Evolutionary conservation across 2,888 invertebrate species (phyloP), one percentile per base, ranked within the genome.

Genomic region (Chrysolina americana): DNA sequence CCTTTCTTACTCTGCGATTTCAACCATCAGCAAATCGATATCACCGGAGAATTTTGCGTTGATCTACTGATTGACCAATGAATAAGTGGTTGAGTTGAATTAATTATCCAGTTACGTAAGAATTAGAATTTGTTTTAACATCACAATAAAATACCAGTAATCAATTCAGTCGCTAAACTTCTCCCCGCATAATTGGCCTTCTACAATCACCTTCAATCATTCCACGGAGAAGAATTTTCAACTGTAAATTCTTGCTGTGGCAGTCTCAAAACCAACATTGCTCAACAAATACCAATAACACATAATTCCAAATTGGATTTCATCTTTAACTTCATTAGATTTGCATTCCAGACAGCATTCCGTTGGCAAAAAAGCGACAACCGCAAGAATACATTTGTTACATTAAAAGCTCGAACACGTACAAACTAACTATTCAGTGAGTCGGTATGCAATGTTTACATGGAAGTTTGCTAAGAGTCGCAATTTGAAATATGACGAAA

Each of bases 351-450:
- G 28, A 36, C 59, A 59, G 59, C 59, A 59, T 59, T 59, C 59
- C 28, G 15, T 36, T 17, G 17, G 59, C 59, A 59, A 59, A 28
- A 28, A 59, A 59, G 36, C 59, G 28, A 36, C 28, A 59, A 36
- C 59, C 59, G n/a, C 59, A 59, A 59, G 28, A 59, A 59, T 59
- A 59, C 59, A 59, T 59, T 59, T 28, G 59, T 59, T 59, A 59
- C 36, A 28, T 59, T 59, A n/a, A 28, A 59, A 28, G 36, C 28
- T 53, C 21, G 36, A 59, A 17, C 59, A 59, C 59, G 36, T 28
- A 28, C 28, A 59, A 47, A 50, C 19, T 50, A 2, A 28, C n/a
- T 28, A 59, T 59, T 28, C n/a, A 9, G 28, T 15, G 15, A 15
- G 59, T 59, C 11, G 15, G 36, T 59, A 36, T 36, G 28, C 36